Percentiles rank a stretch among this genome's conserved stretches.
Evolutionary conservation across 2,888 invertebrate species (phyloP).

Genomic region (Automeris io): DNA sequence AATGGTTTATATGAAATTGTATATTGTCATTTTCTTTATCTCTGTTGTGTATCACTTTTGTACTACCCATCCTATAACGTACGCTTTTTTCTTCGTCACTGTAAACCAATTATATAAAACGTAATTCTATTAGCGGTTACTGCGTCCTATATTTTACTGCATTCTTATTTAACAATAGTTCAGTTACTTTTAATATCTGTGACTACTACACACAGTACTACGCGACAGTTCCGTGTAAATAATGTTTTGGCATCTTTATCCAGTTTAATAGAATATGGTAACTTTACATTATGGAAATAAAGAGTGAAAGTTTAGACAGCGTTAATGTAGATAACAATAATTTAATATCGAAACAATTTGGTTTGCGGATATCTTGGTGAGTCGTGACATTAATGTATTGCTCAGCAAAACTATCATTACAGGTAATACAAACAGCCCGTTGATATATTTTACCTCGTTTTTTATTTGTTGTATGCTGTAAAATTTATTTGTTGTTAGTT

Average conservation of each 20-base stretch:
- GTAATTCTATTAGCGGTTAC: constrained; percentile 52
- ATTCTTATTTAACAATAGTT: constrained; percentile 20
- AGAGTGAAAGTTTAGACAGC: constrained; percentile 30
- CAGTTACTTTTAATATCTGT: too few species aligned
- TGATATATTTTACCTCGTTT: background rate
- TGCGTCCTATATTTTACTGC: constrained; percentile 22
- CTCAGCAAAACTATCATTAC: background rate
- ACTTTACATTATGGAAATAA: constrained; percentile 23
- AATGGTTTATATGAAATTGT: too few species aligned
- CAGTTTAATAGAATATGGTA: constrained; percentile 1
- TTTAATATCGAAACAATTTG: constrained; percentile 19
- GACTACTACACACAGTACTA: too few species aligned
- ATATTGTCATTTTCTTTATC: too few species aligned
- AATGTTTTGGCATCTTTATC: too few species aligned
- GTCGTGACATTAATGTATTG: constrained; percentile 12
- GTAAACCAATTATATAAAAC: constrained; percentile 51
- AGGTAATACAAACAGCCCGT: background rate
- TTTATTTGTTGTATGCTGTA: too few species aligned
- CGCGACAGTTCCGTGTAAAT: too few species aligned
- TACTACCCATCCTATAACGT: too few species aligned
- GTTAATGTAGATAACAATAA: constrained; percentile 17
- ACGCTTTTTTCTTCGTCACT: constrained; percentile 20
- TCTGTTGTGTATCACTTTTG: too few species aligned
- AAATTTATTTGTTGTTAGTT: constrained; percentile 18
- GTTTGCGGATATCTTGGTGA: constrained; percentile 40